Evolutionary conservation across 2,113 vertebrate species (phyloP).

Genomic region (Pollimyrus isidori): DNA sequence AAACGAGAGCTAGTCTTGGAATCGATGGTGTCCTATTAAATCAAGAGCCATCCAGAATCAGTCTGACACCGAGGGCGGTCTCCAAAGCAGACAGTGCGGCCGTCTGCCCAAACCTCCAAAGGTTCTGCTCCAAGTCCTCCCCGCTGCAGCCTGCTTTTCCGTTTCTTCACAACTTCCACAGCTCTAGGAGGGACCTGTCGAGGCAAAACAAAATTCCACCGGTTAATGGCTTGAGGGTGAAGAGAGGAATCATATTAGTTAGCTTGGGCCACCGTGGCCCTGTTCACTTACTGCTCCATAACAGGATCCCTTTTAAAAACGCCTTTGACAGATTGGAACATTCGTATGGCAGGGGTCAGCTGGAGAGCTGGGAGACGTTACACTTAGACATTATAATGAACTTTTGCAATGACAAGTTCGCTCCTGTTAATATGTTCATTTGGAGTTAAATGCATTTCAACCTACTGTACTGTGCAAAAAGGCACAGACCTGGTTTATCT

Average conservation of each 20-base stretch:
- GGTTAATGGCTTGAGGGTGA: neutral
- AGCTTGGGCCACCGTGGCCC: neutral
- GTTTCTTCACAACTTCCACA: neutral
- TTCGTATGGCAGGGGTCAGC: neutral
- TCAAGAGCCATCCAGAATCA: neutral
- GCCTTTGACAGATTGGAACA: neutral
- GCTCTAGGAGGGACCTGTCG: slow-evolving; percentile 19
- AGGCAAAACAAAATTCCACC: slow-evolving; percentile 26
- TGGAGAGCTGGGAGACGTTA: neutral
- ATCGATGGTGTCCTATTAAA: neutral
- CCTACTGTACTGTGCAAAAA: neutral
- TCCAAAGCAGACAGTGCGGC: neutral
- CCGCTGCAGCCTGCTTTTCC: neutral
- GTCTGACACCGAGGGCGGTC: neutral
- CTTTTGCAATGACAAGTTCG: neutral
- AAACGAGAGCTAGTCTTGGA: neutral
- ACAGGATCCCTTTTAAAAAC: neutral
- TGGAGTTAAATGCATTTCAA: neutral
- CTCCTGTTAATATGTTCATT: neutral
- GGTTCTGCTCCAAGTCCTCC: neutral
- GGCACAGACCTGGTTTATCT: neutral
- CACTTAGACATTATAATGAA: neutral
- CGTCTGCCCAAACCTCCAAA: neutral
- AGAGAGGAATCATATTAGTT: neutral
- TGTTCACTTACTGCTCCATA: neutral